Base-by-base conservation (phyloP, 64 coral and sea anemone genomes). In the Montipora sp. region DNA sequence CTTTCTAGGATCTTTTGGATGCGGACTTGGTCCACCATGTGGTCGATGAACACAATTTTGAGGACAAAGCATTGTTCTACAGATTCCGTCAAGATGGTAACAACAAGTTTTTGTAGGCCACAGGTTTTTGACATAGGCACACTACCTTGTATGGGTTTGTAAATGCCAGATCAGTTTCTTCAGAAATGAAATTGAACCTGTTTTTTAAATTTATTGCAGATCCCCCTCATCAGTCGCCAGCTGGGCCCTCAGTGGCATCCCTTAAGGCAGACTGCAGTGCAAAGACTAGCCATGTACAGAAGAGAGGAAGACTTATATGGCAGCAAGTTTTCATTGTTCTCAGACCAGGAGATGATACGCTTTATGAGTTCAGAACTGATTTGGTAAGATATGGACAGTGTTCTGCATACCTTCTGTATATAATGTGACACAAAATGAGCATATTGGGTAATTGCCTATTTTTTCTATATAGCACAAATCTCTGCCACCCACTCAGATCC, bases 291-390 rank as follows among this genome's bases (percentile, higher is more conserved):
- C 77, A 78, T 14, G 90, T 89, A 20, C 55, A 87, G 58, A 94
- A 74, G 36, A 94, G 75, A 72, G 89, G 92, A 19, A 77, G 90
- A 51, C 14, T 98, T 47, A 89, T 23, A 45, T 92, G 75, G 73
- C 69, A 47, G 5, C 80, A 89, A n/a, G 75, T 59, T 49, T 94
- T 81, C 8, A 58, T 98, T 55, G 96, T 91, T 0, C 80, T 98
- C 3, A 92, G 91, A 98, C 92, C 78, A 73, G 92, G 48, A 23
- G 96, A 91, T 67, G 89, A 91, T 10, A 94, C 89, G 5, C 60
- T 98, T 23, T 98, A 98, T 75, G 96, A 98, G 85, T 98, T 92
- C 75, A 98, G 87, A 70, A 98, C 92, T 80, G 96, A 98, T 55
- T 66, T 98, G 92, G 95, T 98, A 53, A 90, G 82, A 36, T 36